Evolutionary conservation across 2,888 invertebrate species (phyloP), one percentile per base, ranked within the genome.

Genomic region (Marronus borbonicus): DNA sequence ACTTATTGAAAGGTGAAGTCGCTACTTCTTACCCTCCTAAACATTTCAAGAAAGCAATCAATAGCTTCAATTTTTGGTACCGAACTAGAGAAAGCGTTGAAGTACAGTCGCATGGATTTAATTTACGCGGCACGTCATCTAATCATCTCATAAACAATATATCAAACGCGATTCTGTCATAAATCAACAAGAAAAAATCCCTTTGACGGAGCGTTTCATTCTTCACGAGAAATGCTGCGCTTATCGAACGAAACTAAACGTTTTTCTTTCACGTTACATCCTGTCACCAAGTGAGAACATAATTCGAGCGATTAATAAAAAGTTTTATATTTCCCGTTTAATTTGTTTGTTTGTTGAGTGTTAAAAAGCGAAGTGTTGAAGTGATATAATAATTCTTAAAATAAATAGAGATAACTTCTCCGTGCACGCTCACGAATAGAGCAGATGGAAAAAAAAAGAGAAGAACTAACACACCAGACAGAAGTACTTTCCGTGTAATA

Each of bases 381-480:
- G 72, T 72, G 72, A 72, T 72, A 72, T 72, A 72, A 72, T 72
- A 72, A 72, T 72, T 72, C 72, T 72, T 72, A 72, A 72, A 72
- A 72, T 72, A 72, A 72, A 72, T 72, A 72, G 72, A 69, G 69
- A 72, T 72, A 72, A 58, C 72, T 39, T 20, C 39, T 24, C 20
- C 36, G 39, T 39, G 20, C 58, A 58, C 36, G 55, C 36, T n/a
- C 24, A 17, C 24, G 58, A 8, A 10, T 36, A 17, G 20, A 20
- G 20, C 20, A 44, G 17, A n/a, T 17, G 10, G 14, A 66, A 36
- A 72, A 72, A 17, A 72, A 68, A 49, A 50, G 49, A 8, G 17
- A n/a, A 28, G 28, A 12, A 24, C 14, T 49, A 50, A 31, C 44
- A 20, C 66, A 49, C 58, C 24, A 72, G 58, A 58, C 72, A 58